Conservation (phyloP, 2,888 invertebrate genomes). For the Julus scanicus region DNA sequence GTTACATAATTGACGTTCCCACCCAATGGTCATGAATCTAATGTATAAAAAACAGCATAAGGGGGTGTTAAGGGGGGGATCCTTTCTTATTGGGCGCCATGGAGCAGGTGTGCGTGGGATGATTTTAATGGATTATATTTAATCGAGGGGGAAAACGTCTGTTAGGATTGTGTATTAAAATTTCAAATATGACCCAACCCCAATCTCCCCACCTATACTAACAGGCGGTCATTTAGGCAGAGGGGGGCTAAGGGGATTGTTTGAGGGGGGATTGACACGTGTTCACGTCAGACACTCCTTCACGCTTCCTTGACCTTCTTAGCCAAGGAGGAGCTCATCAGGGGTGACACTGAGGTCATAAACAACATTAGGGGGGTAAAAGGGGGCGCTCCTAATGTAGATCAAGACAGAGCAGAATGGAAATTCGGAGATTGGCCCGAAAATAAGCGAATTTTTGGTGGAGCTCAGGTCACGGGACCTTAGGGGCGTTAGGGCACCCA, state of each 20-base stretch:
- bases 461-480: constrained; percentile 8
- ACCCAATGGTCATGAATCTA: background rate
- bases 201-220: constrained; percentile 30
- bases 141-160: constrained; percentile 41
- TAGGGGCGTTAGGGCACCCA: constrained; percentile 7
- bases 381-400: constrained; percentile 25
- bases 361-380: constrained; percentile 24
- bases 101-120: constrained; percentile 47
- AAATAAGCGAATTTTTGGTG: constrained; percentile 25
- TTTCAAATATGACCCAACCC: constrained; percentile 48
- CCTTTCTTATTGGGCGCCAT: background rate
- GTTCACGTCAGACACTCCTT: constrained; percentile 41
- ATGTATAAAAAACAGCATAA: background rate
- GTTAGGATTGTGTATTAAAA: constrained; percentile 41
- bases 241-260: background rate
- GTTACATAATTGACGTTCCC: constrained; percentile 14
- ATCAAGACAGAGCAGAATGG: constrained; percentile 5
- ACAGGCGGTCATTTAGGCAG: constrained; percentile 7
- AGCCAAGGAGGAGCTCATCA: constrained; percentile 21
- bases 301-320: constrained; percentile 41
- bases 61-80: background rate
- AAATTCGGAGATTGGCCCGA: background rate
- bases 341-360: constrained; percentile 42
- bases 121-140: constrained; percentile 49
- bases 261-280: constrained; percentile 1